A percentile compares a stretch with the other conserved stretches of the same genome.
phyloP scores from a whole-genome alignment of 2,113 vertebrate species.

The Sterrhoptilus dennistouni region DNA sequence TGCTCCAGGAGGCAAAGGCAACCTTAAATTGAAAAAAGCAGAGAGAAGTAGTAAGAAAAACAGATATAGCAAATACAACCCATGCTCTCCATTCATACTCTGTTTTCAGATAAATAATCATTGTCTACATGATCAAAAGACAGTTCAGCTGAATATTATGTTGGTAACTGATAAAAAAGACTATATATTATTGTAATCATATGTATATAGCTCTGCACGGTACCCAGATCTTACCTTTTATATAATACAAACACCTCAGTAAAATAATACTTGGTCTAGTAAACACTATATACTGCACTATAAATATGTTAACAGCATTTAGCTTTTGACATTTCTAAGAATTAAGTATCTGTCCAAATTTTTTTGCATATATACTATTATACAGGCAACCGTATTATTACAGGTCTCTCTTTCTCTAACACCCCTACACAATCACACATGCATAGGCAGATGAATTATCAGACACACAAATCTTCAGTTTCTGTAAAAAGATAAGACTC shows the following conservation, averaged over 20 bases:
- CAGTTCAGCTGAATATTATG: neutral
- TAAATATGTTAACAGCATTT: neutral
- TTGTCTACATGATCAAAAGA: neutral
- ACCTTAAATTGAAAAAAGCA: conserved; percentile 72
- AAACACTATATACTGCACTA: neutral
- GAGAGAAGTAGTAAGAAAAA: neutral
- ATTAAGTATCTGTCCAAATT: neutral
- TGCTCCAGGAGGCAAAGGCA: conserved; percentile 91
- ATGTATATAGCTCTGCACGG: neutral
- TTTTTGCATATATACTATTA: neutral
- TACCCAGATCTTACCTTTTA: neutral
- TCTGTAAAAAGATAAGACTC: neutral
- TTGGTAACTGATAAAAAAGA: neutral
- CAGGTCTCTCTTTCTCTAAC: neutral
- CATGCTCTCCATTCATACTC: neutral
- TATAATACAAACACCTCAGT: neutral
- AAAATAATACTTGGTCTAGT: neutral
- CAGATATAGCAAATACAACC: neutral
- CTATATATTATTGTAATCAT: neutral
- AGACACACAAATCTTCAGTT: neutral
- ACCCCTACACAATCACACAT: neutral
- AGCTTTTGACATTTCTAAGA: neutral
- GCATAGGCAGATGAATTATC: neutral
- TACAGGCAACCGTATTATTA: neutral
- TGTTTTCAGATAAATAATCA: neutral